A percentile compares a stretch with the other conserved stretches of the same genome.
Conservation (phyloP, 2,113 vertebrate genomes). For the Megaceryle torquata region DNA sequence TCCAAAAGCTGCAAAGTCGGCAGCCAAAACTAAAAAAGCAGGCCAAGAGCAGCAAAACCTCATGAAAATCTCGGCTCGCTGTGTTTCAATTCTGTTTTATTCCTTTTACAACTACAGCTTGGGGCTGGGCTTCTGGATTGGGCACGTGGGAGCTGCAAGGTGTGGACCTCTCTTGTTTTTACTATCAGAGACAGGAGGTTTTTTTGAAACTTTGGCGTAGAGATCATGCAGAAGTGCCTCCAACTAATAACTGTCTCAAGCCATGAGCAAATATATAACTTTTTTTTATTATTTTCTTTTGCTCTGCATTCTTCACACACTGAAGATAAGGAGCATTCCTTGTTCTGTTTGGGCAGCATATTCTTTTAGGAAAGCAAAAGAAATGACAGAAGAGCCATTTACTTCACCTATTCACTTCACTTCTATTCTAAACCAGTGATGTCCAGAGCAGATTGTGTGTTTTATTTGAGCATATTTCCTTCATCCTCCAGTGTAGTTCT, state of each 20-base stretch:
- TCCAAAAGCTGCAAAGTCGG: background rate
- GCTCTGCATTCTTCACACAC: fast-evolving
- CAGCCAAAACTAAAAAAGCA: background rate
- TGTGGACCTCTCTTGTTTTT: background rate
- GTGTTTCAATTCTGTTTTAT: background rate
- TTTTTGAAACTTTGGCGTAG: background rate
- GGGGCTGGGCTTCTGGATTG: background rate
- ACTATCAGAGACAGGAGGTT: background rate
- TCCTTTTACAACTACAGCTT: background rate
- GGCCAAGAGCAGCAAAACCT: background rate
- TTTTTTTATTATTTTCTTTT: background rate
- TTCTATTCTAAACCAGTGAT: background rate
- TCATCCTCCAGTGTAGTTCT: background rate
- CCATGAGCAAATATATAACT: fast-evolving
- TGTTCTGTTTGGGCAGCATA: background rate
- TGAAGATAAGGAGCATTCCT: background rate
- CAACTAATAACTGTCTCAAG: background rate
- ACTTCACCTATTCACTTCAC: background rate
- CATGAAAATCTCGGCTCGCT: background rate
- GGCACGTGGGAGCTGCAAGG: background rate
- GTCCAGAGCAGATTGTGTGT: background rate
- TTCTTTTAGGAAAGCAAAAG: background rate
- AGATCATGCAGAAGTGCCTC: background rate
- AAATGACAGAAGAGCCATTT: background rate
- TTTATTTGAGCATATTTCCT: background rate